These are phyloP conservation scores for Hermetia illucens DNA, from an alignment of 1,140 invertebrate species.

Conservation along the genomic window DNA sequence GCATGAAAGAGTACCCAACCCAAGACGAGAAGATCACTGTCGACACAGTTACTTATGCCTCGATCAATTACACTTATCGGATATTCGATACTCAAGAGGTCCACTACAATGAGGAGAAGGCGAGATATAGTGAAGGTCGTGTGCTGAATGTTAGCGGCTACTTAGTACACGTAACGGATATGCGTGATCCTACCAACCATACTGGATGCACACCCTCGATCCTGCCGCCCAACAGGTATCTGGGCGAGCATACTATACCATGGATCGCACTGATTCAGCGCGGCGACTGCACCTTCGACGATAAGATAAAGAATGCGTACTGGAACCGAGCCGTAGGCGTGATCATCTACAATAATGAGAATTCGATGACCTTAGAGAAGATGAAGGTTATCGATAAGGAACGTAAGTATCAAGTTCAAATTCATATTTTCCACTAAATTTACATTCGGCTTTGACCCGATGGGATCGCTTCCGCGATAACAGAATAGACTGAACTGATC, in stretches of 20 bases:
- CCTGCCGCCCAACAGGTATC: too few species aligned
- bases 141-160: slow-evolving; percentile 42
- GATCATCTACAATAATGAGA: slow-evolving; percentile 59
- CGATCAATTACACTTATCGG: slow-evolving; percentile 22
- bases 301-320: slow-evolving; percentile 56
- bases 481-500: too few species aligned
- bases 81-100: slow-evolving; percentile 8
- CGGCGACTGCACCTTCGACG: slow-evolving; percentile 59
- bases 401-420: slow-evolving; percentile 34
- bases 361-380: slow-evolving; percentile 46
- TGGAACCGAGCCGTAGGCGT: slow-evolving; percentile 52
- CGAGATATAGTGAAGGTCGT: slow-evolving; percentile 52
- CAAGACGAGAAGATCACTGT: slow-evolving; percentile 18
- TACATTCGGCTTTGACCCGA: too few species aligned
- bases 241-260: slow-evolving; percentile 31
- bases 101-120: slow-evolving; percentile 38
- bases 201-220: slow-evolving; percentile 43
- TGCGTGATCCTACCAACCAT: slow-evolving; percentile 38
- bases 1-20: neutral
- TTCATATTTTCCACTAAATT: neutral
- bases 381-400: slow-evolving; percentile 49
- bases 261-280: slow-evolving; percentile 65
- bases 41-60: slow-evolving; percentile 24
- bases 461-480: too few species aligned
- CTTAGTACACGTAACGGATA: slow-evolving; percentile 41